Percentiles rank a stretch among this genome's conserved stretches.
Evolutionary conservation across 2,888 invertebrate species (phyloP).

Genomic region (Autographa pulchrina): DNA sequence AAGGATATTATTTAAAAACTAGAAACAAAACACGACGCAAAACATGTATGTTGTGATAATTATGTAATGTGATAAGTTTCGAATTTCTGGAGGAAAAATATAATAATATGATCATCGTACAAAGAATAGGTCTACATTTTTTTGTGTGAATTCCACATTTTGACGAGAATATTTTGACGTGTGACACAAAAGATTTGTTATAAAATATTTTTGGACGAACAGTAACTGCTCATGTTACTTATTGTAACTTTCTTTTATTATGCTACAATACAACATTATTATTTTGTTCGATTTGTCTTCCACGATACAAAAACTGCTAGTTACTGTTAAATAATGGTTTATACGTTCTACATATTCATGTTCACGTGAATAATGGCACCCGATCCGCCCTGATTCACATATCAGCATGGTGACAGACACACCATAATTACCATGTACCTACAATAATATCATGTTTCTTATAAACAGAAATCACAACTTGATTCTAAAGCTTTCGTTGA

Average conservation of each 20-base stretch:
- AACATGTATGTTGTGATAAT: too few species aligned
- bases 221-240: not conserved
- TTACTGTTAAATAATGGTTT: conserved; percentile 2
- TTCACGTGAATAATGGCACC: conserved; percentile 21
- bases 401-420: conserved; percentile 29
- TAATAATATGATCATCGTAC: too few species aligned
- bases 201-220: not conserved
- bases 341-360: conserved; percentile 1
- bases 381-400: conserved; percentile 49
- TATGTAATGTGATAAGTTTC: too few species aligned
- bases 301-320: not conserved
- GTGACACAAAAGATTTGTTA: not conserved
- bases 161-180: not conserved
- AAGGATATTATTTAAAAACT: too few species aligned
- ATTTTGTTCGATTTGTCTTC: not conserved
- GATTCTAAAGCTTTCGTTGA: conserved; percentile 24
- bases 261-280: not conserved
- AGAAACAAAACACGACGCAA: too few species aligned
- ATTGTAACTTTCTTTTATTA: not conserved
- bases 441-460: conserved; percentile 16
- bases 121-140: too few species aligned
- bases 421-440: conserved; percentile 17
- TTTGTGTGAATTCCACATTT: too few species aligned
- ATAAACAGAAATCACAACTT: conserved; percentile 30
- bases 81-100: too few species aligned